Evolutionary conservation across 1,140 invertebrate genomes (phyloP).

Genomic region (Rhizoglyphus robini): DNA sequence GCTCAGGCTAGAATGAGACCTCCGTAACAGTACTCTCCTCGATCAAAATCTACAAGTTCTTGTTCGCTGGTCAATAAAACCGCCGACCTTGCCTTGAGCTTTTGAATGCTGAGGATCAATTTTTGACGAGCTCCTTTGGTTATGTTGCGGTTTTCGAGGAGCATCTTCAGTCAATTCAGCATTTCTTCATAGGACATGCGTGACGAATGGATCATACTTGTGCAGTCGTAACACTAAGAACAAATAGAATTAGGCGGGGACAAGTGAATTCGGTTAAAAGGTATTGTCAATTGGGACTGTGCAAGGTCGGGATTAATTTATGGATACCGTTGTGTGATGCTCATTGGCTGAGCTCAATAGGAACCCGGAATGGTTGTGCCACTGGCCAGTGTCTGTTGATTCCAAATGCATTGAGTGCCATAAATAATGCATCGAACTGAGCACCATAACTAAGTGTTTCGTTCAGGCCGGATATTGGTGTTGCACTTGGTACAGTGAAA

Average conservation of each 20-base stretch:
- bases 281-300: too few species aligned
- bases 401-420: background rate
- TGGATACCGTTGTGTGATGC: too few species aligned
- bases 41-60: slow-evolving; percentile 23
- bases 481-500: background rate
- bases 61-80: slow-evolving; percentile 37
- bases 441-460: too few species aligned
- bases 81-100: slow-evolving; percentile 61
- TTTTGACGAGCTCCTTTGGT: slow-evolving; percentile 93
- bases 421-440: slow-evolving; percentile 12
- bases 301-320: too few species aligned
- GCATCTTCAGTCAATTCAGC: slow-evolving; percentile 72
- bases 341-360: too few species aligned
- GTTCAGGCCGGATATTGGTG: background rate
- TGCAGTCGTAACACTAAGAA: slow-evolving; percentile 55
- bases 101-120: slow-evolving; percentile 70
- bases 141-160: slow-evolving; percentile 51
- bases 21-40: background rate
- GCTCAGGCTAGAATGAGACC: background rate
- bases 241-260: background rate
- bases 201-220: slow-evolving; percentile 78
- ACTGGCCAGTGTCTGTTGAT: too few species aligned
- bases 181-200: slow-evolving; percentile 85
- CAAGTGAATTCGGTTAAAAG: background rate
- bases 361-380: too few species aligned